Evolutionary conservation across 1,140 invertebrate genomes (phyloP), one percentile per base, ranked within the genome.

Genomic region (Drosophila fuyamai): DNA sequence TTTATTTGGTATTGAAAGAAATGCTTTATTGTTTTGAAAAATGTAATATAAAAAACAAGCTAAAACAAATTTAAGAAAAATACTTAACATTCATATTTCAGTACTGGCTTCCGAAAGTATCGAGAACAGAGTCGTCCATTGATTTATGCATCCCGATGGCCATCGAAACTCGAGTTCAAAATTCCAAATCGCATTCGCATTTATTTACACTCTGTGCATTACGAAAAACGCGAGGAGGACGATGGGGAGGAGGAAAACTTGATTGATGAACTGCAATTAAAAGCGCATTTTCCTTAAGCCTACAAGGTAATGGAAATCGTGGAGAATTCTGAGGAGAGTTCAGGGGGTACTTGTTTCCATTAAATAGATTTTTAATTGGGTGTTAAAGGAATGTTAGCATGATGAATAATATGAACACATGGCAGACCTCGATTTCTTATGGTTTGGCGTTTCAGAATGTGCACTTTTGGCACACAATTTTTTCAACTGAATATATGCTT

Each of bases 221-320:
- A 53, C 32, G 40, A 29, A 67, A 51, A 58, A 14, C 4, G 0
- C n/a, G 13, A 60, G 8, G 8, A 5, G 36, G 13, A 7, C 16
- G 7, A 41, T 1, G 36, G 9, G 6, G 14, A 9, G 41, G 35
- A n/a, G n/a, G 8, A 36, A 41, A 65, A 54, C 43, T 74, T 81
- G 84, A 90, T 89, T 90, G 79, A 84, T 89, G 66, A 46, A 54
- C 61, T 50, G 66, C 84, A 84, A 90, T 89, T 88, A 88, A 89
- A 88, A 88, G 66, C 70, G 65, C 77, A 89, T 89, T 89, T 88
- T 68, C 66, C 50, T 51, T 47, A 40, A 51, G 80, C 47, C 60
- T 59, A 57, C 61, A 53, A 85, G 51, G 58, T 79, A 61, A 46
- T 51, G 74, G 35, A 46, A 73, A 41, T 41, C 29, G 46, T 0